Evolutionary conservation across 1,140 invertebrate genomes (phyloP).

Genomic region (Bombus terrestris): DNA sequence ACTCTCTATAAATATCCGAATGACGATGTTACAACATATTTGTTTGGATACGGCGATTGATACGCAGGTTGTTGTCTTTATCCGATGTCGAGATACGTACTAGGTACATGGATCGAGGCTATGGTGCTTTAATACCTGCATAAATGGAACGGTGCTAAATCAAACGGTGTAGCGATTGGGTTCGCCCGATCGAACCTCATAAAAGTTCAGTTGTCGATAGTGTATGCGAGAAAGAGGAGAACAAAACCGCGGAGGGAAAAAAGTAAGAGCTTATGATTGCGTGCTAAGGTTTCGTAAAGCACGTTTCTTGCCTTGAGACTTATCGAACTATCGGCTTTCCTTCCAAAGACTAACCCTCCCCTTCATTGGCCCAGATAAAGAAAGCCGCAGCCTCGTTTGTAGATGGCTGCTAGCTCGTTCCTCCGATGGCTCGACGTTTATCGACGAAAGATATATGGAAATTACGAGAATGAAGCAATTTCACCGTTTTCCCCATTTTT

Average conservation of each 20-base stretch:
- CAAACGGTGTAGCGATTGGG: conserved; percentile 43
- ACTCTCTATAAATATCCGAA: background rate
- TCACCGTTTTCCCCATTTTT: background rate
- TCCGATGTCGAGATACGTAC: background rate
- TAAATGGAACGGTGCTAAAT: conserved; percentile 46
- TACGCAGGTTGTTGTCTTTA: background rate
- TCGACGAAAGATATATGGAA: conserved; percentile 63
- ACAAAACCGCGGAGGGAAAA: background rate
- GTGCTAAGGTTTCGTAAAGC: conserved; percentile 68
- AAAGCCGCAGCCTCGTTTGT: conserved; percentile 56
- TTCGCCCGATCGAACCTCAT: conserved; percentile 56
- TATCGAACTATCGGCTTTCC: conserved; percentile 69
- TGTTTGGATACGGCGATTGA: background rate
- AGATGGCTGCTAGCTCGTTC: conserved; percentile 43
- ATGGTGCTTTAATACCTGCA: conserved; percentile 4
- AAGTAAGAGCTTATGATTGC: conserved; percentile 62
- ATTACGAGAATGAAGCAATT: conserved; percentile 49
- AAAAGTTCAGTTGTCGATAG: conserved; percentile 56
- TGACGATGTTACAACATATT: background rate
- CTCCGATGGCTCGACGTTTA: conserved; percentile 48
- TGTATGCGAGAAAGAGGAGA: background rate
- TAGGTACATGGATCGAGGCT: background rate
- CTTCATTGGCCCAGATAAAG: conserved; percentile 66
- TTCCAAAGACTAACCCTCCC: conserved; percentile 53
- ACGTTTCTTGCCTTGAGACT: conserved; percentile 58